Base-by-base conservation (phyloP, 2,888 invertebrate genomes). In the Spisula solida region DNA sequence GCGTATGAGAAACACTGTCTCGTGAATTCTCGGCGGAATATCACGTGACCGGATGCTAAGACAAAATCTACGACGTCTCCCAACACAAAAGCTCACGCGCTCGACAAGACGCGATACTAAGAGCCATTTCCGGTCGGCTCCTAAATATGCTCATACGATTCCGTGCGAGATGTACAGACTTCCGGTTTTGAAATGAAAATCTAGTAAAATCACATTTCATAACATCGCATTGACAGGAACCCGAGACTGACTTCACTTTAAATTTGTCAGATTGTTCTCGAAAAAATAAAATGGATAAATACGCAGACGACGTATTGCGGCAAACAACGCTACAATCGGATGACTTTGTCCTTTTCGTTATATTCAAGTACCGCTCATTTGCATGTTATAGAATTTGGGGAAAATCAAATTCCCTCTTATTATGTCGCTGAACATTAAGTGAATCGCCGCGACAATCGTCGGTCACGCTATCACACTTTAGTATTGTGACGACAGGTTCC, bases 141-240 rank as follows among this genome's bases (percentile, higher is more conserved):
- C 92, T 88, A 88, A 92, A 90, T 88, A 87, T 85, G 87, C 90
- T 90, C 91, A 82, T 78, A 84, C 81, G 88, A 91, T 92, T 90
- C 86, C 92, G 92, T 92, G 92, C 88, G 85, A 87, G 90, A 86
- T 86, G 88, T 85, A 82, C 81, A 56, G 41, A 75, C 88, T 92
- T 92, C 92, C 92, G 87, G 90, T 88, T 86, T 88, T 88, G 90
- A 91, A 90, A 92, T 90, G 87, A 90, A 91, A 92, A 91, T 89
- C 92, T 86, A 87, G 89, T 85, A 85, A 90, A 91, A 91, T 91
- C 88, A 85, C 86, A 90, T 92, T 91, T 92, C 90, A 90, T 89
- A 90, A 92, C 86, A 90, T 90, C 84, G 88, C 82, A 81, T 87
- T 81, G 88, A 85, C 85, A 85, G 85, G 78, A 85, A 56, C 48